Conservation (phyloP, 2,113 vertebrate genomes). For the Motacilla alba region DNA sequence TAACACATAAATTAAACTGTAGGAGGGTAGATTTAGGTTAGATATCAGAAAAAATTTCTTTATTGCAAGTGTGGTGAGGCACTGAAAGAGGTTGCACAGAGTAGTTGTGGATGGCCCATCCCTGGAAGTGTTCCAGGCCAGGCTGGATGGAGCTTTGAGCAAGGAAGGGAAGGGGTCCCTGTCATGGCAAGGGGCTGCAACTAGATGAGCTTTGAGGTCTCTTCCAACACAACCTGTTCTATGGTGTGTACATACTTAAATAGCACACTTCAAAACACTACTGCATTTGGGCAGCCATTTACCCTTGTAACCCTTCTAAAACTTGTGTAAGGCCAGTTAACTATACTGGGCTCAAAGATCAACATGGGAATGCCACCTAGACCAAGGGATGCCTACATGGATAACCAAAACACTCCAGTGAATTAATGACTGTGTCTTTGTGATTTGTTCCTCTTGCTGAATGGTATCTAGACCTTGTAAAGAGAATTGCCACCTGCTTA, state of each 20-base stretch:
- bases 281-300: background rate
- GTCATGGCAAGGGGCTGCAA: background rate
- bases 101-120: background rate
- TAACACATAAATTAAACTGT: background rate
- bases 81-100: background rate
- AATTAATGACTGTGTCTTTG: background rate
- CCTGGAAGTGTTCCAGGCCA: background rate
- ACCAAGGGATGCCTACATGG: rapidly evolving
- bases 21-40: background rate
- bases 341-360: background rate
- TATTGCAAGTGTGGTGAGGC: background rate
- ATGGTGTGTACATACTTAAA: background rate
- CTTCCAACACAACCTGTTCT: background rate
- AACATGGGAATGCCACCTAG: background rate
- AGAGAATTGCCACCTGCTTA: background rate
- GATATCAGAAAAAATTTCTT: background rate
- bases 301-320: no score
- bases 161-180: background rate
- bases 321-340: background rate
- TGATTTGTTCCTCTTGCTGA: background rate
- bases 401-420: background rate
- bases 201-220: background rate
- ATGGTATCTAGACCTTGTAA: background rate
- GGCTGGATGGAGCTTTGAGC: background rate
- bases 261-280: background rate